Evolutionary conservation across 1,140 invertebrate genomes (phyloP), one percentile per base, ranked within the genome.

Genomic region (Glomeris maerens): DNA sequence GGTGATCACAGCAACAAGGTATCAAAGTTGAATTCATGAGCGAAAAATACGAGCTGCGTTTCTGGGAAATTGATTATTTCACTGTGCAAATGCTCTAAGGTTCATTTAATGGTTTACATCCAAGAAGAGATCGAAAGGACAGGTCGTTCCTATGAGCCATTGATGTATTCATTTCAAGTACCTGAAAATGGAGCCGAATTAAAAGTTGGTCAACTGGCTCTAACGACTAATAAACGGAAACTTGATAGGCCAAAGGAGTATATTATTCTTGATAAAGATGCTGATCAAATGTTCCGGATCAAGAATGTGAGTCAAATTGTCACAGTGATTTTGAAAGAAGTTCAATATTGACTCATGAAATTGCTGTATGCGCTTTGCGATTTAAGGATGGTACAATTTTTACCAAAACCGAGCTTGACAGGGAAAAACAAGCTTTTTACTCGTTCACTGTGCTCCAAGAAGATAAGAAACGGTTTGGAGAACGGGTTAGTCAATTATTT

Each of bases 381-480:
- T 65, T n/a, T n/a, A n/a, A 71, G 55, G 82, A 87, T 63, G 85
- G 85, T 28, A 80, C 80, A 3, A 73, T 90, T 14, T 83, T 79
- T 61, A 83, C 84, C 0, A 72, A 80, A 44, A 74, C 73, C 36
- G 74, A 79, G 26, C 66, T 90, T 14, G 84, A 90, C 63, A 70
- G 85, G 53, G 85, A 90, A 72, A 74, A 75, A 50, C 70, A 77
- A 56, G 74, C 78, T 52, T 72, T 74, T 44, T 87, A 85, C 57
- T 74, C 81, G 55, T 73, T 89, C 52, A 87, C 83, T 0, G 77
- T 88, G 1, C 83, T 88, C 54, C 44, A 64, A 2, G 60, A 64
- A 54, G 62, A 64, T 40, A 52, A 49, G 36, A 57, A 59, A 31
- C 56, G 58, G 20, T 52, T 57, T 3, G 50, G 31, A n/a, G 27